Percentiles rank a stretch among this genome's conserved stretches.
These are phyloP conservation scores for Agonum fuliginosum DNA, from an alignment of 2,888 invertebrate genomes.

Conservation along the genomic window DNA sequence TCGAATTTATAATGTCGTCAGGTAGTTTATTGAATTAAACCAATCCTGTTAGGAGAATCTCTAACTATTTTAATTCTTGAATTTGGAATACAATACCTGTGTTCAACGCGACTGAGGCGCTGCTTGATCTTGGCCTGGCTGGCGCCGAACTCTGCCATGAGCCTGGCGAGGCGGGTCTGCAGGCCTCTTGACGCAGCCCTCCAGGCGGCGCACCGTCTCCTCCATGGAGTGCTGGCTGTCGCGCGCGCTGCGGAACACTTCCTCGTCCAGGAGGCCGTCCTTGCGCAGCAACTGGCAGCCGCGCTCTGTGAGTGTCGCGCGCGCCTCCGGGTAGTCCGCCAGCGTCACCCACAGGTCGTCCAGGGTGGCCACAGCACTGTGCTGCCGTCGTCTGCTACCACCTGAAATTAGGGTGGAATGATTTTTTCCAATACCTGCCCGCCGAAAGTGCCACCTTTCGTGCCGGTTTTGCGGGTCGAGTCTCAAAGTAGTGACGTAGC, in stretches of 20 bases:
- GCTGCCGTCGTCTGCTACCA: slow-evolving; percentile 93
- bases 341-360: slow-evolving; percentile 94
- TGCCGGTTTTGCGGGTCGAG: too few species aligned
- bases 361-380: slow-evolving; percentile 91
- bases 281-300: slow-evolving; percentile 92
- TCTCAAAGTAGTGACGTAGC: too few species aligned
- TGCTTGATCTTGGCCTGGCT: slow-evolving; percentile 90
- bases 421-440: too few species aligned
- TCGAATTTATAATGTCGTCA: too few species aligned
- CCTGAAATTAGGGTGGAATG: too few species aligned
- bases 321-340: slow-evolving; percentile 91
- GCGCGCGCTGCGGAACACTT: slow-evolving; percentile 80
- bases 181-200: slow-evolving; percentile 84
- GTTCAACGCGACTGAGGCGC: slow-evolving; percentile 82
- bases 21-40: too few species aligned
- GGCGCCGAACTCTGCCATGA: slow-evolving; percentile 88
- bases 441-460: too few species aligned
- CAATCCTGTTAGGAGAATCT: too few species aligned
- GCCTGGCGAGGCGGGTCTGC: slow-evolving; percentile 85
- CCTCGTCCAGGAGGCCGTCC: slow-evolving; percentile 91
- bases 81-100: too few species aligned
- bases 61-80: too few species aligned
- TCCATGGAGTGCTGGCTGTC: slow-evolving; percentile 83
- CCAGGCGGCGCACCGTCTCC: slow-evolving; percentile 86
- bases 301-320: slow-evolving; percentile 86